Base-by-base conservation (phyloP, 2,888 invertebrate genomes). In the Amphipyra tragopoginis region DNA sequence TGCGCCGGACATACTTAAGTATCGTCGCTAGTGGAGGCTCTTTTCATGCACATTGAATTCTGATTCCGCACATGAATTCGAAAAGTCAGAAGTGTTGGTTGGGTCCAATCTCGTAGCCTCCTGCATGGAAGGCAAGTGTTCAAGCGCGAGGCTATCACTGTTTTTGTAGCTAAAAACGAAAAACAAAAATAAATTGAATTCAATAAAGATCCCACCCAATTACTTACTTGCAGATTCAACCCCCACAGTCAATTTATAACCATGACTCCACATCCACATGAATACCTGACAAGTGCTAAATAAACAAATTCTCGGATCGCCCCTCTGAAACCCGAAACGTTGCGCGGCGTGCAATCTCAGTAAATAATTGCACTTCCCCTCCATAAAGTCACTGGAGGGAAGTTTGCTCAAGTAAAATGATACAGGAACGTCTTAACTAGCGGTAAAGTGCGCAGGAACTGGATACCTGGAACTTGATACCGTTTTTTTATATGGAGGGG, bases 331-430 rank as follows among this genome's bases (percentile, higher is more conserved):
- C 64, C 57, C 56, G 65, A 76, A 77, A 80, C 70, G 67, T 52
- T 54, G 67, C 61, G 57, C 76, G 63, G 54, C 63, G 56, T 75
- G 73, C 69, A 80, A 83, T 80, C 77, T 80, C 66, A 45, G 80
- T 80, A 80, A 83, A 78, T 83, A 82, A 82, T 82, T 83, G 79
- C 83, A 82, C 76, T 78, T 73, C 72, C 82, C 80, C 80, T 63
- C 57, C 51, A 59, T 73, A 73, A 76, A 80, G 65, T 61, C 44
- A 33, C 57, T 58, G 51, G 52, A 65, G 59, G 60, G 59, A 56
- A 75, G 60, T 64, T 70, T 49, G 62, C 34, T 51, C 57, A 44
- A 68, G 75, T 79, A 79, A 69, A 71, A 73, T 71, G 77, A 77
- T 78, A 78, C 68, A 53, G 44, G 44, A 36, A 56, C 54, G 47